Conservation (phyloP, 2,797 vertebrate genomes). For the Schizopygopsis malacanthus region DNA sequence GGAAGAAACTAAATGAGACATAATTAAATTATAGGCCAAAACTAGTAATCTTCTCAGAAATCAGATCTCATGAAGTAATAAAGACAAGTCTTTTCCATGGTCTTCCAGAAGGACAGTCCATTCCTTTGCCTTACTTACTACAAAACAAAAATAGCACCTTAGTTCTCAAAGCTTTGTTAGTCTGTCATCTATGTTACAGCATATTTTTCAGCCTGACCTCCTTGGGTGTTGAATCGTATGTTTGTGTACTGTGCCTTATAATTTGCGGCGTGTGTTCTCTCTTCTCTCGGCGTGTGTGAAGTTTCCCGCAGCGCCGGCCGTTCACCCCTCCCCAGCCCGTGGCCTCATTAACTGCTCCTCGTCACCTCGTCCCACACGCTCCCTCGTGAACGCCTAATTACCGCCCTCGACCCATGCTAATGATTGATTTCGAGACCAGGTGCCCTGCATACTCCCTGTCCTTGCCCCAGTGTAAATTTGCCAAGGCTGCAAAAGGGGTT, state of each 20-base stretch:
- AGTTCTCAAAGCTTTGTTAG: conserved; percentile 30
- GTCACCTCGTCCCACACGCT: conserved; percentile 45
- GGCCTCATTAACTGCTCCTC: conserved; percentile 78
- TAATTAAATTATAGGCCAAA: not conserved
- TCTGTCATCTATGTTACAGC: conserved; percentile 34
- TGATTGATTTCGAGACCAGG: conserved; percentile 54
- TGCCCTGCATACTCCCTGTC: conserved; percentile 30
- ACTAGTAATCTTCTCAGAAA: not conserved
- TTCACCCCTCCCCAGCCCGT: conserved; percentile 70
- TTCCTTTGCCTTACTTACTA: not conserved
- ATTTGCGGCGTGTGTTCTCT: conserved; percentile 45
- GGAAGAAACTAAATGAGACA: not conserved
- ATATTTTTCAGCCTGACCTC: conserved; percentile 48
- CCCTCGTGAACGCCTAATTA: conserved; percentile 58
- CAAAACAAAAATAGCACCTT: conserved; percentile 16
- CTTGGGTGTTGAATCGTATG: conserved; percentile 59
- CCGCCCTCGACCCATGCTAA: conserved; percentile 51
- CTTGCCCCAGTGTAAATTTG: conserved; percentile 37
- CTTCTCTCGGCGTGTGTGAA: conserved; percentile 29
- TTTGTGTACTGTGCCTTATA: conserved; percentile 62
- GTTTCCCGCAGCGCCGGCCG: conserved; percentile 59
- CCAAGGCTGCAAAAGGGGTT: conserved; percentile 5
- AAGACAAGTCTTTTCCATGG: not conserved
- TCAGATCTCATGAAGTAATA: not conserved
- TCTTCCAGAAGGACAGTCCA: not conserved